Evolutionary conservation across 2,888 invertebrate species (phyloP).

Genomic region (Agrenia bidenticulata): DNA sequence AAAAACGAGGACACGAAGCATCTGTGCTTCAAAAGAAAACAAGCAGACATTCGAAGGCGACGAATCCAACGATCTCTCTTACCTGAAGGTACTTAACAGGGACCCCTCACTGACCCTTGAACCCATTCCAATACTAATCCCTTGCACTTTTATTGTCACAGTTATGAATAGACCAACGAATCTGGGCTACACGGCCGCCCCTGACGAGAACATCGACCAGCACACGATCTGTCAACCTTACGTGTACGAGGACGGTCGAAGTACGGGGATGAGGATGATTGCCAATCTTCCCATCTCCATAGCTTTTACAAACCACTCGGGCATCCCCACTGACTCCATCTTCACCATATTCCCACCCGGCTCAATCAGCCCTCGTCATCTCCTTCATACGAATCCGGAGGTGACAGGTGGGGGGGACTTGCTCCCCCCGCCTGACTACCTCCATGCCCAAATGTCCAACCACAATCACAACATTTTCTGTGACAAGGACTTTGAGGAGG

Average conservation of each 20-base stretch:
- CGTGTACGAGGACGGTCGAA: slow-evolving; percentile 42
- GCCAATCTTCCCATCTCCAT: slow-evolving; percentile 41
- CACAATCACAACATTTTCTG: not conserved
- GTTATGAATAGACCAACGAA: slow-evolving; percentile 5
- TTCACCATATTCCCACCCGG: slow-evolving; percentile 10
- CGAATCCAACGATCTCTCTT: slow-evolving; percentile 20
- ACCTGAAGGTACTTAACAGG: slow-evolving; percentile 27
- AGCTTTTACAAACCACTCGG: slow-evolving; percentile 24
- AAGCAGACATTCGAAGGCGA: slow-evolving; percentile 12
- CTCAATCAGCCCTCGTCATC: not conserved
- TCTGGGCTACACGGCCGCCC: slow-evolving; percentile 29
- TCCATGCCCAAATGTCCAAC: slow-evolving; percentile 23
- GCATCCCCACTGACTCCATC: slow-evolving; percentile 26
- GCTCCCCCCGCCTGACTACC: slow-evolving; percentile 35
- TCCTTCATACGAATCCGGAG: not conserved
- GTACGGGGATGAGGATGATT: slow-evolving; percentile 45
- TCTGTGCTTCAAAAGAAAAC: slow-evolving; percentile 27
- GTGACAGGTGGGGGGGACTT: not conserved
- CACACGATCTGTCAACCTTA: slow-evolving; percentile 41
- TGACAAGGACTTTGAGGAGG: slow-evolving; percentile 1
- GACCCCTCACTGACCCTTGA: not conserved
- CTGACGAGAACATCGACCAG: slow-evolving; percentile 41
- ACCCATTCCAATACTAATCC: not conserved
- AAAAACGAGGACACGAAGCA: slow-evolving; percentile 21
- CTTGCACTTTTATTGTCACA: not conserved